These are phyloP conservation scores for Propithecus deckenii DNA, from an alignment of 2,797 vertebrate genomes.

Conservation along the genomic window DNA sequence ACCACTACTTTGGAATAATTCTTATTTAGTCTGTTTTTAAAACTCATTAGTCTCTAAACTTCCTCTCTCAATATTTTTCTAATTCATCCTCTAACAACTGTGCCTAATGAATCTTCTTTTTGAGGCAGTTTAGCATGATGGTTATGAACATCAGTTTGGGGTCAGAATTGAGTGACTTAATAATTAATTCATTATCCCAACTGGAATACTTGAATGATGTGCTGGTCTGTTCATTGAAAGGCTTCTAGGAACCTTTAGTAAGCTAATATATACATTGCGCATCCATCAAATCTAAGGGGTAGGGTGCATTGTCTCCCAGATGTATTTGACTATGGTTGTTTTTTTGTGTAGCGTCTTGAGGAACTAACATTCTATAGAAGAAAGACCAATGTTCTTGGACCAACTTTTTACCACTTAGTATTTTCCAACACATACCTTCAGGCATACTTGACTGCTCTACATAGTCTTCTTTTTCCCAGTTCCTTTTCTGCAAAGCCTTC, in stretches of 20 bases:
- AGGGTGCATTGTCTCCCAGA: background rate
- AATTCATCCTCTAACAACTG: background rate
- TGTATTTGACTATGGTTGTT: background rate
- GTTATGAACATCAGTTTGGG: background rate
- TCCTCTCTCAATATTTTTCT: background rate
- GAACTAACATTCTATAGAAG: background rate
- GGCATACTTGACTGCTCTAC: background rate
- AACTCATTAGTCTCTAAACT: background rate
- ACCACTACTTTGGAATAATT: background rate
- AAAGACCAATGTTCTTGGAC: background rate
- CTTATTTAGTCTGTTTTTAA: background rate
- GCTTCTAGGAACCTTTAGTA: background rate
- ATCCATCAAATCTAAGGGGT: background rate
- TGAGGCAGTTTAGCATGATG: background rate
- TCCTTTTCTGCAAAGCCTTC: background rate
- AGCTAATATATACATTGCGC: background rate
- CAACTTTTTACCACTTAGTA: background rate
- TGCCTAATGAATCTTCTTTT: background rate
- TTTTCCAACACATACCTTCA: background rate
- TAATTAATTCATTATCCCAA: background rate
- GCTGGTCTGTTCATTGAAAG: background rate
- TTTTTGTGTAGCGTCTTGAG: background rate
- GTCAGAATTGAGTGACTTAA: background rate
- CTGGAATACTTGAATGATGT: background rate
- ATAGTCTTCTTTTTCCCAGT: background rate